Evolutionary conservation across 2,888 invertebrate genomes (phyloP), one percentile per base, ranked within the genome.

Genomic region (Tetramorium bicarinatum): DNA sequence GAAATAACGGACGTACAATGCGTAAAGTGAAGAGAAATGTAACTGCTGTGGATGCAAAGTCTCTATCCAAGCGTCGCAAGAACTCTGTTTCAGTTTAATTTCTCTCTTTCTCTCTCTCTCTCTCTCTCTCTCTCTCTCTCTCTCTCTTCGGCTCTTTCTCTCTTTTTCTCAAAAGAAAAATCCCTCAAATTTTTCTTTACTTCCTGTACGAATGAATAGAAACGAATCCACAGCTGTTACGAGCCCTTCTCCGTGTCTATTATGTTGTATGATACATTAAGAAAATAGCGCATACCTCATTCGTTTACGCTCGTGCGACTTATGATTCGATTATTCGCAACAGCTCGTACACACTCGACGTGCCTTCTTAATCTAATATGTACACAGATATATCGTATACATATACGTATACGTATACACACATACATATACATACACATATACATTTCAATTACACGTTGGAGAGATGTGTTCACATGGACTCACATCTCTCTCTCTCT

Each of bases 221-320:
- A 25, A 54, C 56, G 9, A 62, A 34, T 64, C 56, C 80, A 7
- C 59, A 59, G 61, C 62, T 2, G 29, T 69, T 41, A 47, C 38
- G 44, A 52, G 21, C 38, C 29, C 49, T 77, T 62, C 80, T 34
- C 11, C 44, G 54, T 62, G 69, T 18, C 64, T 72, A 83, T 77
- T 83, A 84, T 25, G 56, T 81, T 76, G 52, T 69, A 74, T 74
- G 41, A 61, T 83, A 85, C 71, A 52, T 72, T 83, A 75, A 83
- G 71, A 82, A 75, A 71, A 87, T 77, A 72, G 82, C 76, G 87
- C 85, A 85, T 83, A 87, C 81, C 74, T 83, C 86, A 69, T 79
- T 66, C 85, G 82, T 72, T 84, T 75, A 75, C 69, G 21, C 69
- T 84, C 21, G 59, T 67, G 59, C 87, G 72, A 67, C 21, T 56